These are phyloP conservation scores for Dinocampus coccinellae DNA, from an alignment of 2,888 invertebrate species.

Conservation along the genomic window DNA sequence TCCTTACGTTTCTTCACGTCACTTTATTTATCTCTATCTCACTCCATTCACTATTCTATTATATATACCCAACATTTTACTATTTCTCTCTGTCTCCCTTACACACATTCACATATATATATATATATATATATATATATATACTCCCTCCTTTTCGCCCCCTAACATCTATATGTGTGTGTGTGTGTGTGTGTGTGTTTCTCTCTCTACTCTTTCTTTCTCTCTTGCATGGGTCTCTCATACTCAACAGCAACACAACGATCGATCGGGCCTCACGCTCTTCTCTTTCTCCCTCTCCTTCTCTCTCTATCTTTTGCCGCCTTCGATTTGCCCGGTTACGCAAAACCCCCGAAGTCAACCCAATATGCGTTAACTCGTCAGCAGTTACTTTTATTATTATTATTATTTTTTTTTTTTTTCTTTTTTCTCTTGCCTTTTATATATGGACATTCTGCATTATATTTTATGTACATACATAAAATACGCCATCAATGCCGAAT, in stretches of 20 bases:
- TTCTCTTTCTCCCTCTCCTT: no score
- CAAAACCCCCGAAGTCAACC: conserved; percentile 17
- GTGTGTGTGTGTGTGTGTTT: no score
- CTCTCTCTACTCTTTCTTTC: conserved; percentile 22
- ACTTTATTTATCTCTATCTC: conserved; percentile 30
- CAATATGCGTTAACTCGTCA: conserved; percentile 21
- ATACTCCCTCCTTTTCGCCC: no score
- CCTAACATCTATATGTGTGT: no score
- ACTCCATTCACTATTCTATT: conserved; percentile 1
- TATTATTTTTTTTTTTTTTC: background rate
- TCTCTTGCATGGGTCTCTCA: conserved; percentile 34
- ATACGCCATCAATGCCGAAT: background rate
- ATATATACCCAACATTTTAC: background rate
- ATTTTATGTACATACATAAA: background rate
- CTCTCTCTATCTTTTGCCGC: conserved; percentile 12
- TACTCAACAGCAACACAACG: background rate
- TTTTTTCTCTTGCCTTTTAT: background rate
- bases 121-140: no score
- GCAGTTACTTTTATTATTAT: background rate
- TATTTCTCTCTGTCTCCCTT: no score
- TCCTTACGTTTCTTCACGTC: conserved; percentile 15
- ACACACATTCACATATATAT: no score
- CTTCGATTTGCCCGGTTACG: conserved; percentile 17
- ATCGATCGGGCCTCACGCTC: conserved; percentile 25
- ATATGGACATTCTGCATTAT: background rate